phyloP scores from a whole-genome alignment of 2,888 invertebrate genomes.

The Operophtera brumata region DNA sequence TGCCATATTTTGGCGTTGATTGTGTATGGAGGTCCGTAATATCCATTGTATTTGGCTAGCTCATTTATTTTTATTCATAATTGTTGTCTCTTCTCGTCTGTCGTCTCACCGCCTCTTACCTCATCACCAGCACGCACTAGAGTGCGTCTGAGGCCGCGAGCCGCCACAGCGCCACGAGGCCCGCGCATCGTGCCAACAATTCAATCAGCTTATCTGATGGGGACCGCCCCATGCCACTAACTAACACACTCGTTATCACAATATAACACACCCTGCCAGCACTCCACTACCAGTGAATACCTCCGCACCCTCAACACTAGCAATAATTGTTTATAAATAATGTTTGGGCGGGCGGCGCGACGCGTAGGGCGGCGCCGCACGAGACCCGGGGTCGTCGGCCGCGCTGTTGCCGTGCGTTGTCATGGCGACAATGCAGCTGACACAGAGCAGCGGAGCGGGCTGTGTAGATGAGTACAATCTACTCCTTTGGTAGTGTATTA shows the following conservation, averaged over 20 bases:
- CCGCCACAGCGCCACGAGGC: neutral
- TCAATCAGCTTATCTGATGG: conserved; percentile 7
- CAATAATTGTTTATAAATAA: conserved; percentile 50
- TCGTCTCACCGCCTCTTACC: neutral
- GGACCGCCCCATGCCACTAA: conserved; percentile 2
- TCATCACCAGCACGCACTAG: neutral
- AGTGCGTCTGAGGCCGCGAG: neutral
- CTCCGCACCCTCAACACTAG: conserved; percentile 17
- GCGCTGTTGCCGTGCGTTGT: conserved; percentile 50
- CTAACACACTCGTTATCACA: conserved; percentile 16
- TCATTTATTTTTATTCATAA: too few relatives aligned
- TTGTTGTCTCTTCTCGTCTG: too few relatives aligned
- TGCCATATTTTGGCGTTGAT: too few relatives aligned
- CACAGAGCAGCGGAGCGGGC: conserved; percentile 31
- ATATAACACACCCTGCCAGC: conserved; percentile 15
- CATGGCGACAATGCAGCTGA: conserved; percentile 50
- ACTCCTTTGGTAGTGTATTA: neutral
- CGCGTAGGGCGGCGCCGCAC: conserved; percentile 50
- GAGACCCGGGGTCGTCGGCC: conserved; percentile 51
- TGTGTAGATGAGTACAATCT: conserved; percentile 9
- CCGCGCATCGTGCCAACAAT: conserved; percentile 4
- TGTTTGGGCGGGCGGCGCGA: conserved; percentile 42
- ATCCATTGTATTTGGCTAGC: too few relatives aligned
- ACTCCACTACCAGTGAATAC: neutral
- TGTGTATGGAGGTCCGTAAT: too few relatives aligned